Percentiles rank a stretch among this genome's conserved stretches.
These are phyloP conservation scores for Bedellia somnulentella DNA, from an alignment of 2,888 invertebrate species.

Conservation along the genomic window DNA sequence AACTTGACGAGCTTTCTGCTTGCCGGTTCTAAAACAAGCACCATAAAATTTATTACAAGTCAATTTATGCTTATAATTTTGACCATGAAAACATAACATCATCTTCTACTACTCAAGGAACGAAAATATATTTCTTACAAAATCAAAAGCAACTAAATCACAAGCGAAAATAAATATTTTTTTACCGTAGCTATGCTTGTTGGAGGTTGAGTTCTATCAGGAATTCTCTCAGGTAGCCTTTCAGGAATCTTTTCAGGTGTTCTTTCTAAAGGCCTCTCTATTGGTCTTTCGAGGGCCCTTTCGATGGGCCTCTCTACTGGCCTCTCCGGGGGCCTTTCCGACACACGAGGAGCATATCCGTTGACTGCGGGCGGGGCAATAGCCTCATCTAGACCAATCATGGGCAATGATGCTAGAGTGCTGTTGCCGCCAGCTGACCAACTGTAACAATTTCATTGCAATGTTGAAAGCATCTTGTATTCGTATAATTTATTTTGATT, in stretches of 20 bases:
- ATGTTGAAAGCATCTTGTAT: no score
- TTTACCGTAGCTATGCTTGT: neutral
- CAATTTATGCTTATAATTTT: no score
- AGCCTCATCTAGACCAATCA: slow-evolving; percentile 71
- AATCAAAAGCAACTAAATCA: no score
- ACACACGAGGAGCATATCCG: slow-evolving; percentile 13
- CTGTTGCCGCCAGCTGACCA: slow-evolving; percentile 69
- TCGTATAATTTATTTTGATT: no score
- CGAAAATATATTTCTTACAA: no score
- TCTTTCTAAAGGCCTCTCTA: neutral
- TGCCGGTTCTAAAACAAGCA: no score
- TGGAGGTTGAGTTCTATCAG: slow-evolving; percentile 4
- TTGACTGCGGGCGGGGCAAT: slow-evolving; percentile 16
- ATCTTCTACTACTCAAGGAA: no score
- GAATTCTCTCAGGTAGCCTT: slow-evolving; percentile 2
- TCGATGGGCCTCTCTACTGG: no score
- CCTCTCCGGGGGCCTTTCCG: slow-evolving; percentile 11
- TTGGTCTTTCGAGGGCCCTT: no score
- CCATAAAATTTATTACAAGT: no score
- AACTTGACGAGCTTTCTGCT: slow-evolving; percentile 45
- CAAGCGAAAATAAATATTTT: neutral
- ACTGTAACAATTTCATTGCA: slow-evolving; percentile 40
- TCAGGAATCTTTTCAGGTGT: slow-evolving; percentile 3
- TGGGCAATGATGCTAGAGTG: slow-evolving; percentile 72
- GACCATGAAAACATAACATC: neutral